A percentile compares a stretch with the other conserved stretches of the same genome.
Conservation (phyloP, 92 coral and sea anemone genomes). For the Palythoa grandiflora region DNA sequence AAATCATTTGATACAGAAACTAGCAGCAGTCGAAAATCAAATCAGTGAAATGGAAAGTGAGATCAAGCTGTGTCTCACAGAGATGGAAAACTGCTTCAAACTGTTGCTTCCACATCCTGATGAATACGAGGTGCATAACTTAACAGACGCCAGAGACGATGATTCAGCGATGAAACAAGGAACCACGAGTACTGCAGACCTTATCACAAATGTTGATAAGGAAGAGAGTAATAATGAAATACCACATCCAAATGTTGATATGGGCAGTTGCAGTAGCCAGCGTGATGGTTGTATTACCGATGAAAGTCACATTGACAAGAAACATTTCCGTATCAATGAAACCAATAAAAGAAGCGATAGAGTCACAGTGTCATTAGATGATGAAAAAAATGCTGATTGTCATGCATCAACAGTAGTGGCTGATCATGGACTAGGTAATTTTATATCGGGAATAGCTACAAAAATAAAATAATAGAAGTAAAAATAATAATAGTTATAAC, state of each 20-base stretch:
- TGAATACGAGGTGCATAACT: slow-evolving; percentile 78
- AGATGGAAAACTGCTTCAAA: slow-evolving; percentile 92
- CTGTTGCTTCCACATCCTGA: slow-evolving; percentile 94
- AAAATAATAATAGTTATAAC: too few species aligned
- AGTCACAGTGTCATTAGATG: background rate
- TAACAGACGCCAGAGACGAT: background rate
- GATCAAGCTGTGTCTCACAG: slow-evolving; percentile 80
- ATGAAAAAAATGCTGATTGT: background rate
- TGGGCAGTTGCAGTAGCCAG: background rate
- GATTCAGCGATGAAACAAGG: background rate
- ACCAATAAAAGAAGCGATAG: background rate
- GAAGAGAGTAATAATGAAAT: background rate
- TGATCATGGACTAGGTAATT: slow-evolving; percentile 31
- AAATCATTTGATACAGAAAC: slow-evolving; percentile 67
- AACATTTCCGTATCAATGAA: background rate
- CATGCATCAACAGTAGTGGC: background rate
- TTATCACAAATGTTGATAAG: background rate
- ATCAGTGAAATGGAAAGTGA: slow-evolving; percentile 82
- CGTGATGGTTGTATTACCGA: background rate
- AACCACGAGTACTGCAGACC: background rate
- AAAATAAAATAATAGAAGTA: too few species aligned
- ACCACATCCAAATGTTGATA: background rate
- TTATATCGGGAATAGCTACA: too few species aligned
- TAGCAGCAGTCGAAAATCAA: slow-evolving; percentile 78
- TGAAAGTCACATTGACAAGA: background rate